phyloP scores from a whole-genome alignment of 2,797 vertebrate genomes.

The Manis javanica region DNA sequence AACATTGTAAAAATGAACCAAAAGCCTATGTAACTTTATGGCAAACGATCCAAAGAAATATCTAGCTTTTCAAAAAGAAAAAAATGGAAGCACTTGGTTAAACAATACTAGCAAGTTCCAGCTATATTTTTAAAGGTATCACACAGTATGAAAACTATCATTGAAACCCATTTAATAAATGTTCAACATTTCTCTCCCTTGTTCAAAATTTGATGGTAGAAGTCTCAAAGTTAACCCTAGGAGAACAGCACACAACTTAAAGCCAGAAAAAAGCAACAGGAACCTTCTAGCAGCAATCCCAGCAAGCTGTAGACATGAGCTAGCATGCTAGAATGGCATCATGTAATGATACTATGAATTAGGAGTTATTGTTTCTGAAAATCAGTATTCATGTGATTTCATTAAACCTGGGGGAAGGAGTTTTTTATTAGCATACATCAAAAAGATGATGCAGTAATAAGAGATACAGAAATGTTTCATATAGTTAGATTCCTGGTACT shows the following conservation, averaged over 20 bases:
- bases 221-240: not conserved
- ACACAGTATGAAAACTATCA: not conserved
- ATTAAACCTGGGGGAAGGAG: not conserved
- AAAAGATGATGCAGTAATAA: constrained; percentile 32
- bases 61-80: not conserved
- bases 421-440: not conserved
- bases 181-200: not conserved
- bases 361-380: constrained; percentile 3
- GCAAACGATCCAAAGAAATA: constrained; percentile 33
- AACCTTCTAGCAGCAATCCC: not conserved
- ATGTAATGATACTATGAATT: not conserved
- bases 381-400: not conserved
- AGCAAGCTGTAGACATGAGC: not conserved
- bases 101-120: not conserved
- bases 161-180: not conserved
- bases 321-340: not conserved
- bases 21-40: constrained; percentile 2
- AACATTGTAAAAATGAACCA: not conserved
- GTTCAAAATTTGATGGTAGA: constrained; percentile 35
- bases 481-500: not conserved
- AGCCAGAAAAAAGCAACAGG: not conserved
- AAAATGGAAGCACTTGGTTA: not conserved
- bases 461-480: not conserved
- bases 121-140: not conserved
- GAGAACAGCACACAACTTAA: not conserved